phyloP scores from a whole-genome alignment of 2,888 invertebrate genomes.

The Pterostichus niger region DNA sequence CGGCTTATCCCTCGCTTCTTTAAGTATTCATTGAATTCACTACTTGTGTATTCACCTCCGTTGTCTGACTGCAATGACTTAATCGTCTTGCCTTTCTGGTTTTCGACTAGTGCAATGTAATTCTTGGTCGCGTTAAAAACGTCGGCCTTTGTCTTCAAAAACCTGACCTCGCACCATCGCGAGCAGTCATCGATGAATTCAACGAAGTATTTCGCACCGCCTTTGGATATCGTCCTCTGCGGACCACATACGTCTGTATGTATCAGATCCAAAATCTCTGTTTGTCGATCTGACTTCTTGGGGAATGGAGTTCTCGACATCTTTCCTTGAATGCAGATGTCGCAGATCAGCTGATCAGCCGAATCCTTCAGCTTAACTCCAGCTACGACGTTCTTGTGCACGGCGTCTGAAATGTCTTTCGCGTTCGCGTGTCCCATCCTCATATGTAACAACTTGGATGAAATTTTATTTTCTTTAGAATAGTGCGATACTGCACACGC shows the following conservation, averaged over 20 bases:
- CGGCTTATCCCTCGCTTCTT: neutral
- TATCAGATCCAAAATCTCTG: constrained; percentile 12
- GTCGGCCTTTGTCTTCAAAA: constrained; percentile 68
- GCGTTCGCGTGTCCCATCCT: constrained; percentile 4
- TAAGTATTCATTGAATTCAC: constrained; percentile 10
- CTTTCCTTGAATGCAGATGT: neutral
- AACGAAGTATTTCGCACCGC: constrained; percentile 67
- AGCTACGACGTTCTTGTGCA: neutral
- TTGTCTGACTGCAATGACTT: constrained; percentile 64
- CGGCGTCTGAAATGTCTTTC: neutral
- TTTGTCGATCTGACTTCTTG: constrained; percentile 67
- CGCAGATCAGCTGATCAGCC: constrained; percentile 57
- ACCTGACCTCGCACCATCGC: constrained; percentile 66
- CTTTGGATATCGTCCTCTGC: no score
- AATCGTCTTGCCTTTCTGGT: constrained; percentile 2
- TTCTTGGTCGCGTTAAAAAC: constrained; percentile 66
- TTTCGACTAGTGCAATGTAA: constrained; percentile 58
- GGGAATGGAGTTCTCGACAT: constrained; percentile 45
- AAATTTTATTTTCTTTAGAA: neutral
- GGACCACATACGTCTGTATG: constrained; percentile 29
- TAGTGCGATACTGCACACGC: neutral
- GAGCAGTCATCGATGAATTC: constrained; percentile 69
- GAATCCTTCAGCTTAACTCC: neutral
- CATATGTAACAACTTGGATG: neutral
- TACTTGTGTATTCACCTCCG: constrained; percentile 60